These are phyloP conservation scores for Rachycentron canadum DNA, from an alignment of 2,797 vertebrate species.

Conservation along the genomic window DNA sequence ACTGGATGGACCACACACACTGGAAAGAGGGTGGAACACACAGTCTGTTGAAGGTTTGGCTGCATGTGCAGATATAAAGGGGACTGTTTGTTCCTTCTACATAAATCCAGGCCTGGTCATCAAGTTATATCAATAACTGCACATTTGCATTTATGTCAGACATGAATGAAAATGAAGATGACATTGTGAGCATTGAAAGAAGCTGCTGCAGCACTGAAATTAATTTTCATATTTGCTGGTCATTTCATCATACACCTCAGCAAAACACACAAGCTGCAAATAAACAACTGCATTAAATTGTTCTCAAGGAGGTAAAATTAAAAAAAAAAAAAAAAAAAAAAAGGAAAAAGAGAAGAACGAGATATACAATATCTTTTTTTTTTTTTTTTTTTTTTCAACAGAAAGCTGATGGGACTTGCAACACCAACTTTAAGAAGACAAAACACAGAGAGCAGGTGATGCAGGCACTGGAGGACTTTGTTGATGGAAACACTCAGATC, in stretches of 20 bases:
- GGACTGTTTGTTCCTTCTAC: conserved; percentile 46
- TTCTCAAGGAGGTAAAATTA: background rate
- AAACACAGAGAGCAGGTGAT: conserved; percentile 86
- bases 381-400: conserved; percentile 45
- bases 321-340: background rate
- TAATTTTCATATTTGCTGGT: background rate
- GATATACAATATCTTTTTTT: background rate
- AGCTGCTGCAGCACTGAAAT: background rate
- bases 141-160: conserved; percentile 44
- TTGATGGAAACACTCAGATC: conserved; percentile 81
- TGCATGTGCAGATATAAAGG: conserved; percentile 18
- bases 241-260: background rate
- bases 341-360: background rate
- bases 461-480: conserved; percentile 85
- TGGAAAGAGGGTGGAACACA: conserved; percentile 23
- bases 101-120: conserved; percentile 37
- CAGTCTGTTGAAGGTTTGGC: background rate
- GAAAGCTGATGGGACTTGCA: conserved; percentile 88
- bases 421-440: conserved; percentile 89
- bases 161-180: conserved; percentile 24
- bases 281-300: background rate
- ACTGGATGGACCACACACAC: conserved; percentile 25
- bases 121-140: conserved; percentile 4
- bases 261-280: conserved; percentile 13
- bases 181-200: conserved; percentile 3